Base-by-base conservation (phyloP, 2,797 vertebrate genomes). In the Aplochiton taeniatus region DNA sequence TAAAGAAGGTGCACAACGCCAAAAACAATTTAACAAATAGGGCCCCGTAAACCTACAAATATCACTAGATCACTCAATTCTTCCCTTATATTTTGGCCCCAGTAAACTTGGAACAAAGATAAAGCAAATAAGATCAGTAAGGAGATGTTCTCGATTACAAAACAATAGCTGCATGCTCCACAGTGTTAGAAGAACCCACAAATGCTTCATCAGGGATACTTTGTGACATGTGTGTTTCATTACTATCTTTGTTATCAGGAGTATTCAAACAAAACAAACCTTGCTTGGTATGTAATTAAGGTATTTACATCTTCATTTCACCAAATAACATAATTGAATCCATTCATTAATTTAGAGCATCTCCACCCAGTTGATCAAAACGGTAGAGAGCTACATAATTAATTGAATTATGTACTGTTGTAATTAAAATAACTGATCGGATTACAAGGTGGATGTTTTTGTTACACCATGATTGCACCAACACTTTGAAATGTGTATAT, bases 51-150 rank as follows among this genome's bases (percentile, higher is more conserved):
- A 48, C 64, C 54, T 67, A 42, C 54, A 78, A 79, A 61, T 56
- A 61, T 61, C 75, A 54, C 52, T 73, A 19, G 11, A 60, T 75
- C 45, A 48, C 58, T 61, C 19, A 11, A 31, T 58, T 65, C 60
- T 75, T 82, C 70, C 72, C 55, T 83, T 85, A 83, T 77, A 46
- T 61, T 85, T 88, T 84, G 70, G 84, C 76, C 75, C 76, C 80
- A 12, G 0, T 72, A 66, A 31, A 31, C 31, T 49, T 69, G 75
- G 51, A 83, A 81, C 66, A 73, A 67, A 73, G 77, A 77, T 5
- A 43, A 61, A 66, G 59, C 53, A 60, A 61, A 65, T 63, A 20
- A 43, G 57, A 54, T n/a, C 6, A 19, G 16, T 65, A 63, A 63
- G 31, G 31, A 68, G 19, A 75, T 75, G 77, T 65, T 14, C 4